A percentile compares a stretch with the other conserved stretches of the same genome.
Conservation (phyloP, 1,140 invertebrate species). For the Linepithema humile region DNA sequence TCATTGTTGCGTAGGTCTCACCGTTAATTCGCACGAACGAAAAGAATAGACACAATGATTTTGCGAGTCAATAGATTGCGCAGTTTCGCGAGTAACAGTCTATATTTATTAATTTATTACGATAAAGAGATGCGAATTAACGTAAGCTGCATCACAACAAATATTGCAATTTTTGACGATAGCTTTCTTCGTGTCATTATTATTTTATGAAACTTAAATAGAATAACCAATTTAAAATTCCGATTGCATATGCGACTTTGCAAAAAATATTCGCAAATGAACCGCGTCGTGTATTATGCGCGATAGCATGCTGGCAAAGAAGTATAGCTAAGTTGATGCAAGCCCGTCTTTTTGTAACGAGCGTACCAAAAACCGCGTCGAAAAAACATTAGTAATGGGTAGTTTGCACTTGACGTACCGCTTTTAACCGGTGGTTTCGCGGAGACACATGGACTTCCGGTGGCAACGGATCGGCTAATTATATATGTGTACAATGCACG, state of each 20-base stretch:
- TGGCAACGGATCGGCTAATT: slow-evolving; percentile 63
- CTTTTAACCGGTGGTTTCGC: slow-evolving; percentile 42
- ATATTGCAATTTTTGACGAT: neutral
- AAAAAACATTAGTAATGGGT: slow-evolving; percentile 28
- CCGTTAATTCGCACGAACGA: neutral
- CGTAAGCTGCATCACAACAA: neutral
- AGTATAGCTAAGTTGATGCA: slow-evolving; percentile 23
- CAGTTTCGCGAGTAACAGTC: neutral
- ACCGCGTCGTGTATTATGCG: neutral
- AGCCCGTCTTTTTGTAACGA: slow-evolving; percentile 19
- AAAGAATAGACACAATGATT: neutral
- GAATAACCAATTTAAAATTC: neutral
- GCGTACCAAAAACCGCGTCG: slow-evolving; percentile 22
- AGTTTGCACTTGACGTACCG: slow-evolving; percentile 18
- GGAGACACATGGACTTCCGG: slow-evolving; percentile 63
- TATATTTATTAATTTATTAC: neutral
- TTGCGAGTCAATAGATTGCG: too few relatives aligned
- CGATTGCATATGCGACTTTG: neutral
- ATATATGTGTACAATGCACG: slow-evolving; percentile 28
- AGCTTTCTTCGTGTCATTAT: neutral
- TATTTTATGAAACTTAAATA: neutral
- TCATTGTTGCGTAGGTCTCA: neutral
- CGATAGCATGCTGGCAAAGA: neutral
- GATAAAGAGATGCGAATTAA: neutral
- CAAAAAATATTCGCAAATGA: neutral